Evolutionary conservation across 1,140 invertebrate species (phyloP), one percentile per base, ranked within the genome.

Genomic region (Sinonovacula constricta): DNA sequence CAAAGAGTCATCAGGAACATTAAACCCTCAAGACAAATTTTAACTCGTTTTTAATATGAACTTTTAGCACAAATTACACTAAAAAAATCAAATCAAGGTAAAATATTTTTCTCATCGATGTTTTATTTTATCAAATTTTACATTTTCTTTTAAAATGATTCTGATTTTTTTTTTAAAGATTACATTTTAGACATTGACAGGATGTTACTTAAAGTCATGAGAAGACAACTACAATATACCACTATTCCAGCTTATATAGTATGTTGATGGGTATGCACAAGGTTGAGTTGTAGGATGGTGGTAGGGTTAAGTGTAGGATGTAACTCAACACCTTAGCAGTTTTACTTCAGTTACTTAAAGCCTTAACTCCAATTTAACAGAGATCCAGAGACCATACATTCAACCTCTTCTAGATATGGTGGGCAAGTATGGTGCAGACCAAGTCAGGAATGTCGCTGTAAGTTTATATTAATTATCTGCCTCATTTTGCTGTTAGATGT

Each of bases 361-460:
- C 28, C 28, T 30, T 59, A 30, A 1, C 15, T 30, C 56, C n/a
- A 14, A 22, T 30, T 31, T 51, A 49, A 54, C 28, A 78, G 75
- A 18, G 7, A 30, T 34, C 15, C 49, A 78, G 12, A 69, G 31
- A 34, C 28, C 36, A 34, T 34, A 68, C 28, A 51, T 78, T 26
- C 2, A 53, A 5, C 18, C 31, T 26, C 24, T 78, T 24, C 12
- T 62, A 12, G 24, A 78, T 5, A 62, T 78, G 75, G 36, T 63
- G 14, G 31, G 30, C 3, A 49, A 15, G 18, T 78, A 69, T 53
- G 75, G 65, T 3, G 75, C 75, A 30, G 75, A 78, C n/a, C 75
- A 78, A 36, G 67, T 78, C 56, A 78, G 75, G 30, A 78, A 78
- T 78, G 66, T 78, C 45, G 12, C 33, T 60, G 75, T 78, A 62